Conservation (phyloP, 2,797 vertebrate species). For the Gambelia wislizenii region DNA sequence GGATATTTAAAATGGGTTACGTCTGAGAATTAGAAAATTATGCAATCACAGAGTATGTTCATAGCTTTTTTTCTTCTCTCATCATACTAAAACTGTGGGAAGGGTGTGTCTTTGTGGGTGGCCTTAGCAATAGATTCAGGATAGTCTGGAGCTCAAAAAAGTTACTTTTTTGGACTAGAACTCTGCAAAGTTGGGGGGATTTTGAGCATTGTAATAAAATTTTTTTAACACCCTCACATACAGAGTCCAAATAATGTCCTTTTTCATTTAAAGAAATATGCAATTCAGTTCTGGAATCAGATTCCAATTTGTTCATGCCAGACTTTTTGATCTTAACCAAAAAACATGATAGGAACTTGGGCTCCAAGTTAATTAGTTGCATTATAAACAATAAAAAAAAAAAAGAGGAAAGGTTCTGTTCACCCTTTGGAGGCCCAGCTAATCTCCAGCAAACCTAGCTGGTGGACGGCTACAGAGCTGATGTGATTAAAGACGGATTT, state of each 20-base stretch:
- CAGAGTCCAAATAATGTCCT: not conserved
- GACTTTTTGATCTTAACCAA: not conserved
- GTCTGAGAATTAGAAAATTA: not conserved
- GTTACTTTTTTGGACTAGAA: no score
- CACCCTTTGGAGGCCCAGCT: not conserved
- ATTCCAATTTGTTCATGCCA: not conserved
- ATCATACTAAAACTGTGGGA: not conserved
- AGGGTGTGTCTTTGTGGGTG: no score
- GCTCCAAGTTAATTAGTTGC: not conserved
- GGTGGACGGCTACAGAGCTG: not conserved
- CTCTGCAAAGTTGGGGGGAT: no score
- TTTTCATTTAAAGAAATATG: not conserved
- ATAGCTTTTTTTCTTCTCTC: not conserved
- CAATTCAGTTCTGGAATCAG: not conserved
- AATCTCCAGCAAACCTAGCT: not conserved
- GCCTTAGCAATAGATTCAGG: not conserved
- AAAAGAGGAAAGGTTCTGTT: not conserved
- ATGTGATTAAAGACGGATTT: fast-evolving
- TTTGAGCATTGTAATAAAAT: not conserved
- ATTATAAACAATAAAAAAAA: not conserved
- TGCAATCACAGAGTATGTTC: not conserved
- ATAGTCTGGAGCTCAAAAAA: no score
- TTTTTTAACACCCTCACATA: not conserved
- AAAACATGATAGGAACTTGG: not conserved
- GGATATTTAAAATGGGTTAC: not conserved